Base-by-base conservation (phyloP, 2,888 invertebrate genomes). In the Amphipyra berbera region DNA sequence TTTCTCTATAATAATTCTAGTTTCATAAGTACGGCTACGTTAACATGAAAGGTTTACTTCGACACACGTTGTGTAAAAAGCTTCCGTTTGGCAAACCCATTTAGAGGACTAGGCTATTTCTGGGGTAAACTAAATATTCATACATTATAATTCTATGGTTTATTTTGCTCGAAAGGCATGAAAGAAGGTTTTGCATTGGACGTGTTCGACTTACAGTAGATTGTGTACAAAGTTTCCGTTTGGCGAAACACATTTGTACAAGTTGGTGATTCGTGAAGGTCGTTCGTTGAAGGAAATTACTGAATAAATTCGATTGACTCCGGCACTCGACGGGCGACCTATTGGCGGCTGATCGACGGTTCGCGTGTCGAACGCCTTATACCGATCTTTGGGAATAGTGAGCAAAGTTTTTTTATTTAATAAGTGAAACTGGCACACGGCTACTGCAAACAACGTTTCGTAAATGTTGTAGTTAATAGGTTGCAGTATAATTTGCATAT, bases 251-350 rank as follows among this genome's bases (percentile, higher is more conserved):
- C 83, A 88, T 87, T 87, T 86, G 78, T 83, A 83, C 81, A 82
- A 85, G 82, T 85, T 83, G 79, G 82, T 85, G 83, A 87, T 88
- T 89, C 82, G 82, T 81, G 77, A 84, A 86, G 81, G 85, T 83
- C 83, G 86, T 87, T 85, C 68, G 74, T 56, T 59, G 78, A 73
- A 88, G 92, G 91, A 91, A 91, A 91, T 92, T 90, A 90, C 89
- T 90, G 88, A 89, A 91, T 91, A 92, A 91, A 91, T 91, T 91
- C 90, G 89, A 91, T 92, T 91, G 90, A 89, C 88, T 89, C 83
- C 82, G 80, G 80, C 84, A 82, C 84, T 79, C 76, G 76, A 78
- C 78, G 79, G 57, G 75, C 81, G 76, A 75, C 82, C 79, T 86
- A 88, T 88, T 87, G 87, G 85, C 76, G 81, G 81, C 78, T 92